Evolutionary conservation across 2,797 vertebrate species (phyloP), one percentile per base, ranked within the genome.

Genomic region (Syngnathus rostellatus): DNA sequence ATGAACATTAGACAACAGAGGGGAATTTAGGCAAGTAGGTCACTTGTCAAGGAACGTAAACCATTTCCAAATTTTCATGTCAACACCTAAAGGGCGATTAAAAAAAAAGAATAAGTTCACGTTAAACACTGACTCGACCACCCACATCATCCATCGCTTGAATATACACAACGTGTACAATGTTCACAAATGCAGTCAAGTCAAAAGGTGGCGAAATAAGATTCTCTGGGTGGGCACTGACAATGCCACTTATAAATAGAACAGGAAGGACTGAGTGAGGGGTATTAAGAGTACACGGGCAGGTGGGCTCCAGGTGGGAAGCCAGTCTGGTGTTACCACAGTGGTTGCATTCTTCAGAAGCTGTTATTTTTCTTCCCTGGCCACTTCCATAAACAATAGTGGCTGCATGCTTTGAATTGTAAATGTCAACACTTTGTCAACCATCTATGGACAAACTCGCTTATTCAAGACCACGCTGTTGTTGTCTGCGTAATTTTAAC

Each of bases 231-330:
- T 72, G 79, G 76, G 67, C 70, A 66, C 53, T 12, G 55, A 67
- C 6, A 58, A 50, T 19, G 60, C 9, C 53, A 64, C 73, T 72
- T 87, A 87, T 83, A 87, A 87, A 89, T 86, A 90, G 81, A 86
- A 62, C 6, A n/a, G 83, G 78, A 82, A 79, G 62, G 81, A 74
- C 65, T 76, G 68, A 73, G 68, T 76, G 77, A 79, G 60, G 72
- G 58, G 73, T 66, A 60, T 50, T 54, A 66, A 73, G 72, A 77
- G 85, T 77, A 75, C 69, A 70, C 80, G 73, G 55, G 48, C 19
- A 19, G 78, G 79, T 85, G 81, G 80, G 69, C 73, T 78, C 77
- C 81, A 85, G 81, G 82, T 89, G 83, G 88, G 79, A 78, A 61
- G 65, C 68, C 62, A 61, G 64, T 31, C 65, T 73, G 62, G 71